Evolutionary conservation across 2,113 vertebrate species (phyloP).

Genomic region (Esox niger): DNA sequence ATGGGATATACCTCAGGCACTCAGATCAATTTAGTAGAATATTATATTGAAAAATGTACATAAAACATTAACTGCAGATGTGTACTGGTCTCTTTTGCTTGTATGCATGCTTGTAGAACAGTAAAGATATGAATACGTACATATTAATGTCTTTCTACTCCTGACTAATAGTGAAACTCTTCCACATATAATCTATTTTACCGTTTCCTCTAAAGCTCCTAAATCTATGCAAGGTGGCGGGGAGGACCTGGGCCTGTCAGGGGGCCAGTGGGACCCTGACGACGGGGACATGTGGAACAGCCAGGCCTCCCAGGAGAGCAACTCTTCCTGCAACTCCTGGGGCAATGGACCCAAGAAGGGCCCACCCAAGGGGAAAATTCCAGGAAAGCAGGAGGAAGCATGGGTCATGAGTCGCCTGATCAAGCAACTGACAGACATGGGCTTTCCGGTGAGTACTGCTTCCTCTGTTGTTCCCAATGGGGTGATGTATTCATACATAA

Average conservation of each 20-base stretch:
- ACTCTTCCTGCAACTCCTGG: conserved; percentile 95
- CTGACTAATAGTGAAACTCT: too few relatives aligned
- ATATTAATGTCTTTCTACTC: too few relatives aligned
- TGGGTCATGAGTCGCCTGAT: conserved; percentile 96
- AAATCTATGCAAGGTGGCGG: conserved; percentile 97
- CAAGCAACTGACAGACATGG: conserved; percentile 98
- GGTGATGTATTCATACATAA: neutral
- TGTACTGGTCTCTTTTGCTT: too few relatives aligned
- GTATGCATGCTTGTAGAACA: too few relatives aligned
- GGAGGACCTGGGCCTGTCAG: conserved; percentile 83
- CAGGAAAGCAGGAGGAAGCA: conserved; percentile 91
- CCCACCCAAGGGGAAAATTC: conserved; percentile 85
- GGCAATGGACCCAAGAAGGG: conserved; percentile 86
- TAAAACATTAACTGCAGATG: too few relatives aligned
- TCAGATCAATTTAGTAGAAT: too few relatives aligned
- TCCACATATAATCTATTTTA: too few relatives aligned
- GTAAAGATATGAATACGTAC: too few relatives aligned
- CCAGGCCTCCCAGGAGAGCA: conserved; percentile 88
- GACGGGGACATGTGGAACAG: conserved; percentile 94
- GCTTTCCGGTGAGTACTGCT: conserved; percentile 88
- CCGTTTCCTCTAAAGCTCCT: conserved; percentile 76
- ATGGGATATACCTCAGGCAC: too few relatives aligned
- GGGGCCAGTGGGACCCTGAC: conserved; percentile 90
- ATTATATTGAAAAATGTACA: too few relatives aligned
- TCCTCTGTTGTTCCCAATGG: neutral